These are phyloP conservation scores for Muntiacus reevesi DNA, from an alignment of 2,113 vertebrate species.

Conservation along the genomic window DNA sequence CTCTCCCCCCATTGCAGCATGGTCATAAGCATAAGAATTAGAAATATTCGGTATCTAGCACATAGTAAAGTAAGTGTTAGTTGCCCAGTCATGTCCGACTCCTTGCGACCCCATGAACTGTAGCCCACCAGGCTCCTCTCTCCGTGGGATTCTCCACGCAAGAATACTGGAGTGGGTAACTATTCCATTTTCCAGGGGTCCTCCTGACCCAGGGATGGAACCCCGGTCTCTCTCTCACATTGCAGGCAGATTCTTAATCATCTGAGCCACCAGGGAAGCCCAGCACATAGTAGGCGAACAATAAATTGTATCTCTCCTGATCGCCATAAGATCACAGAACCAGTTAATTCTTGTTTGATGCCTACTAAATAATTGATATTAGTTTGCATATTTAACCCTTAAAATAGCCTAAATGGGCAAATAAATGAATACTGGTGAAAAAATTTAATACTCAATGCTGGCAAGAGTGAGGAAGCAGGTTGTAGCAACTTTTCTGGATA, in stretches of 20 bases:
- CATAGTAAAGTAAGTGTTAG: background rate
- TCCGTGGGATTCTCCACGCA: background rate
- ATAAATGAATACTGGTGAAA: background rate
- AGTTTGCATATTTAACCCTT: background rate
- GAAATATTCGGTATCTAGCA: background rate
- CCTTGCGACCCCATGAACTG: background rate
- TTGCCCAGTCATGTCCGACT: background rate
- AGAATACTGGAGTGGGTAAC: background rate
- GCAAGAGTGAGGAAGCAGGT: background rate
- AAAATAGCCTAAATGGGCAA: background rate
- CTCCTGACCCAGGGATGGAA: background rate
- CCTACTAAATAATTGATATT: conserved; percentile 40
- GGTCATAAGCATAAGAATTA: background rate
- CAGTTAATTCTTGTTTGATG: background rate
- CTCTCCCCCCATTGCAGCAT: background rate
- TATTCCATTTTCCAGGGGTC: background rate
- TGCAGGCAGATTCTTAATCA: background rate
- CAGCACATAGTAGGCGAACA: background rate
- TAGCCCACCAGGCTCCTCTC: background rate
- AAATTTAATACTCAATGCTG: background rate
- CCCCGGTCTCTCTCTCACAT: background rate
- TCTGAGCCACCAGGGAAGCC: background rate
- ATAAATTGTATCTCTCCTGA: background rate
- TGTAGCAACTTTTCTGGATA: background rate
- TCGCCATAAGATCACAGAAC: background rate